A percentile compares a stretch with the other conserved stretches of the same genome.
These are phyloP conservation scores for Ameiurus melas DNA, from an alignment of 2,113 vertebrate species.

Conservation along the genomic window DNA sequence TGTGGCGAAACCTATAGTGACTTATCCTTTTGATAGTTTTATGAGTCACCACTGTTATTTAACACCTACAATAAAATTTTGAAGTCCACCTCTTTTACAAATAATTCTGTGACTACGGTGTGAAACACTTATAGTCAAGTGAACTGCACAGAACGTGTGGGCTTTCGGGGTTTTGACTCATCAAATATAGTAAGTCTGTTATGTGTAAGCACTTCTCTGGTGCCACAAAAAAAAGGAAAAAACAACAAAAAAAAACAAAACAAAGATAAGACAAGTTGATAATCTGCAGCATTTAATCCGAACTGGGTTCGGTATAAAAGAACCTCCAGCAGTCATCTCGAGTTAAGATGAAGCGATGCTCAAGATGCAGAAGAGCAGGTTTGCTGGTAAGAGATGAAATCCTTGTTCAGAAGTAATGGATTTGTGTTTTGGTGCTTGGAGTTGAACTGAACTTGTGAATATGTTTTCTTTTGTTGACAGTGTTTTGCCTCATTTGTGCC, in stretches of 20 bases:
- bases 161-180: constrained; percentile 42
- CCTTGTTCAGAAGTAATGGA: background rate
- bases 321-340: background rate
- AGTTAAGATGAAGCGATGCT: constrained; percentile 24
- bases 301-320: constrained; percentile 38
- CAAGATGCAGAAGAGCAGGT: constrained; percentile 40
- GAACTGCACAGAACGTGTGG: constrained; percentile 1
- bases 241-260: background rate
- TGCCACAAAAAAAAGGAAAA: background rate
- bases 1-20: background rate
- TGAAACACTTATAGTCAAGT: background rate
- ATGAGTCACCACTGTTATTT: background rate
- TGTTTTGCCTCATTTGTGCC: background rate
- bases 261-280: constrained; percentile 8
- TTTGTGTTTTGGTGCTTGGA: constrained; percentile 10
- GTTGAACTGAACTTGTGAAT: background rate
- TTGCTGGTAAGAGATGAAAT: constrained; percentile 36
- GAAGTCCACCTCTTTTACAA: background rate
- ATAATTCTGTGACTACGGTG: background rate
- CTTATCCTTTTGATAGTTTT: background rate
- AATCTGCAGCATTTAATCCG: constrained; percentile 3
- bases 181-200: background rate
- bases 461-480: background rate
- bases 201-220: background rate
- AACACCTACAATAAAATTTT: constrained; percentile 7